Conservation (phyloP, 2,113 vertebrate species). For the Anas platyrhynchos region DNA sequence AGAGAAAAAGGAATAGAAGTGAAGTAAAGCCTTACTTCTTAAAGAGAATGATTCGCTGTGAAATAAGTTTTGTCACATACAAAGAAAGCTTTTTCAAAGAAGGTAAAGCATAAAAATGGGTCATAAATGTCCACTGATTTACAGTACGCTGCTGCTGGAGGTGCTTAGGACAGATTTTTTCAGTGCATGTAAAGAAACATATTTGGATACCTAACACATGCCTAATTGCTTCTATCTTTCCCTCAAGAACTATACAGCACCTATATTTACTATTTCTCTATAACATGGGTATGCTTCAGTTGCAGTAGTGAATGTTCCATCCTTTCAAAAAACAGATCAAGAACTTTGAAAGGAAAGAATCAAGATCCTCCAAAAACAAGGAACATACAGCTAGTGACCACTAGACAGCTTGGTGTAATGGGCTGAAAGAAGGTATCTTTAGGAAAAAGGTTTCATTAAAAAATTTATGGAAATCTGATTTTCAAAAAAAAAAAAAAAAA, state of each 20-base stretch:
- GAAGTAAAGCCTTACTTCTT: not conserved
- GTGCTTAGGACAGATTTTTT: not conserved
- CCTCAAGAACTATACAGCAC: not conserved
- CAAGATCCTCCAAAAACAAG: not conserved
- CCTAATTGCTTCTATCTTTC: not conserved
- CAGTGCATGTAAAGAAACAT: not conserved
- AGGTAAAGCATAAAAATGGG: not conserved
- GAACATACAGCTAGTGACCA: not conserved
- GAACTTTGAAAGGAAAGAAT: not conserved
- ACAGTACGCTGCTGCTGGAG: not conserved
- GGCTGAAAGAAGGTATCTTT: not conserved
- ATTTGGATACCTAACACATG: not conserved
- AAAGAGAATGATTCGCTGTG: not conserved
- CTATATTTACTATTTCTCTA: not conserved
- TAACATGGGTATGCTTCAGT: not conserved
- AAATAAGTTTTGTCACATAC: not conserved
- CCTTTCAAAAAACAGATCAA: not conserved
- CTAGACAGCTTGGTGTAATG: not conserved
- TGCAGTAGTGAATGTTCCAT: not conserved
- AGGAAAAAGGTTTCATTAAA: not conserved
- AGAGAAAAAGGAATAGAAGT: not conserved
- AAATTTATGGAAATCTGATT: not conserved
- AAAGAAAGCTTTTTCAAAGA: not conserved
- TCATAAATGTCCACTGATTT: not conserved
- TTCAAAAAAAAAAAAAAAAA: not conserved